Base-by-base conservation (phyloP, 2,113 vertebrate species). In the Columbina picui region DNA sequence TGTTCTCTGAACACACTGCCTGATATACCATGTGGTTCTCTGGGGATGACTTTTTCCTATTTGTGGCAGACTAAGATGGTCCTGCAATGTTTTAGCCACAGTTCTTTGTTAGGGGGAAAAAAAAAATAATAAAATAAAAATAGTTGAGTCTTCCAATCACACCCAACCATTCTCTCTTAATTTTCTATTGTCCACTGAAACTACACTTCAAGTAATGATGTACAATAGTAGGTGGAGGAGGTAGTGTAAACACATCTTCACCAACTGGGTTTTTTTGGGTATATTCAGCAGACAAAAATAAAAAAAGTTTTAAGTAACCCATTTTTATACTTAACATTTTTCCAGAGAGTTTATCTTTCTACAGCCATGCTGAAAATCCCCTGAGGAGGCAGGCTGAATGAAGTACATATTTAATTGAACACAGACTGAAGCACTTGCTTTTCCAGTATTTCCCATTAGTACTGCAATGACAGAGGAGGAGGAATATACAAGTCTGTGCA, bases 241-340 rank as follows among this genome's bases (percentile, higher is more conserved):
- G 22, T 27, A 91, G 79, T 61, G 21, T 67, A 50, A 41, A 71
- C 14, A 70, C 3, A 76, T 14, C 26, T 92, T 79, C 61, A 56
- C 16, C 6, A 83, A 64, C 18, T 36, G 7, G 4, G 67, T 6
- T 73, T 76, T 94, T 80, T 79, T 1, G 0, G 55, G 43, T 70
- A 45, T 39, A 82, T 25, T 55, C 27, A 77, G 32, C 84, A 15
- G 16, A 89, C 20, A 87, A 83, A 90, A 85, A 61, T 6, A 50
- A 69, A 87, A 87, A 59, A 81, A 26, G 7, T 57, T 84, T 60
- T 39, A 70, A 63, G 47, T 32, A 94, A 39, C 41, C 26, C 21
- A 65, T 67, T 80, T 90, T 71, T 84, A 70, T 59, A 89, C 55
- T 81, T 78, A 81, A 85, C 13, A 39, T 93, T 91, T 56, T 91